Conservation (phyloP, 1,140 invertebrate genomes). For the Leptopilina boulardi region DNA sequence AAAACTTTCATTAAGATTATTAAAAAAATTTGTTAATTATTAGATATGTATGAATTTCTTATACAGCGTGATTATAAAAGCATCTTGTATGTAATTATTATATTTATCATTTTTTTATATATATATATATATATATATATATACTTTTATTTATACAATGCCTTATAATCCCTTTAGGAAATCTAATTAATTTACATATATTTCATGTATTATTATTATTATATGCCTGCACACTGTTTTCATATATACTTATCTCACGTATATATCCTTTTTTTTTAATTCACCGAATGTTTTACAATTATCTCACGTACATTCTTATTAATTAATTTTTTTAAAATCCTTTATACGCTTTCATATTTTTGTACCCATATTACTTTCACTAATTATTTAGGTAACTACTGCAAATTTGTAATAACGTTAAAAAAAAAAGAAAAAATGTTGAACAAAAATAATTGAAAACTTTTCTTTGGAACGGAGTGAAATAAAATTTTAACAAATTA, state of each 20-base stretch:
- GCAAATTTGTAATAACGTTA: too few relatives aligned
- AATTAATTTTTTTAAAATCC: slow-evolving; percentile 23
- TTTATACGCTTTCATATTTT: background rate
- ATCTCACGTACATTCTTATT: slow-evolving; percentile 8
- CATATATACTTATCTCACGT: background rate
- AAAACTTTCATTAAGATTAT: too few relatives aligned
- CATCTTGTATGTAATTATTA: background rate
- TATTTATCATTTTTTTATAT: background rate
- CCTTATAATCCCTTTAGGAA: background rate
- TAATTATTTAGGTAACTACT: background rate
- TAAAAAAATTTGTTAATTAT: too few relatives aligned
- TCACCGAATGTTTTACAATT: background rate
- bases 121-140: too few relatives aligned
- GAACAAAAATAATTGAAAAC: too few relatives aligned
- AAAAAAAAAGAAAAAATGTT: too few relatives aligned
- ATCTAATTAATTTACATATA: background rate
- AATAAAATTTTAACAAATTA: too few relatives aligned
- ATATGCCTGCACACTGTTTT: background rate
- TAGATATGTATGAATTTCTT: too few relatives aligned
- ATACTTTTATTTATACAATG: background rate
- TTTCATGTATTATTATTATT: slow-evolving; percentile 1
- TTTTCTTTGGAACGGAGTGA: too few relatives aligned
- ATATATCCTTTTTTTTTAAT: background rate
- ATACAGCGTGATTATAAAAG: too few relatives aligned
- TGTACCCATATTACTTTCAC: background rate